Evolutionary conservation across 2,888 invertebrate species (phyloP).

Genomic region (Drosophila parthenogenetica): DNA sequence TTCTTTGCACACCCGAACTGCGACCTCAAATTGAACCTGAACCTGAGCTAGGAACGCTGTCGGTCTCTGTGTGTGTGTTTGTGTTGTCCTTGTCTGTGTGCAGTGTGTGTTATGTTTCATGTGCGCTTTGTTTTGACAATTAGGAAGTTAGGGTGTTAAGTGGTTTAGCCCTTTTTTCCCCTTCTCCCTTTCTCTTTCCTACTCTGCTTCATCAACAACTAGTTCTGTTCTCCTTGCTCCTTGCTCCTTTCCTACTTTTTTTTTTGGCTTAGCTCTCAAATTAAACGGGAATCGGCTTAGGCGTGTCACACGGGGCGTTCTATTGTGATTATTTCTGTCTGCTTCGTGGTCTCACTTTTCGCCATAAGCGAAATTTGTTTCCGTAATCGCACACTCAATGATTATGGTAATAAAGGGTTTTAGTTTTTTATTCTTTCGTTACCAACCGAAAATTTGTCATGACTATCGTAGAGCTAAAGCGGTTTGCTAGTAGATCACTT

Average conservation of each 20-base stretch:
- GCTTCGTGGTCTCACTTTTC: conserved; percentile 53
- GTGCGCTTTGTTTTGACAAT: conserved; percentile 80
- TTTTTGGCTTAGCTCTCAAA: conserved; percentile 63
- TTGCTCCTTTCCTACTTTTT: neutral
- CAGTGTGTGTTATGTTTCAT: conserved; percentile 56
- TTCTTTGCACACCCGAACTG: conserved; percentile 49
- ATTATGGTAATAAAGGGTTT: conserved; percentile 8
- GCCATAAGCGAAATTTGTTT: conserved; percentile 62
- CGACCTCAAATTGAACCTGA: conserved; percentile 16
- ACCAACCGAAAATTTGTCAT: neutral
- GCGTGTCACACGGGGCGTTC: conserved; percentile 79
- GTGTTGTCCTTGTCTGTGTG: conserved; percentile 3
- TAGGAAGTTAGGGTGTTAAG: conserved; percentile 83
- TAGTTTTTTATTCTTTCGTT: neutral
- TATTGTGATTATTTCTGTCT: conserved; percentile 70
- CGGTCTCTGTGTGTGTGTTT: conserved; percentile 30
- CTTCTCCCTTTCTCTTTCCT: conserved; percentile 5
- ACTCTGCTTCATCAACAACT: neutral
- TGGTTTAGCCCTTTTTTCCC: conserved; percentile 78
- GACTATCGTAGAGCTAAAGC: neutral
- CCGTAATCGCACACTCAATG: conserved; percentile 35
- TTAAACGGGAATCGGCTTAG: conserved; percentile 76
- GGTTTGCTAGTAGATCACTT: neutral
- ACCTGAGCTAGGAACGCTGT: conserved; percentile 30
- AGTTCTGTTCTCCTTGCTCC: conserved; percentile 49